Base-by-base conservation (phyloP, 2,113 vertebrate genomes). In the Myrmophylax atrothorax region DNA sequence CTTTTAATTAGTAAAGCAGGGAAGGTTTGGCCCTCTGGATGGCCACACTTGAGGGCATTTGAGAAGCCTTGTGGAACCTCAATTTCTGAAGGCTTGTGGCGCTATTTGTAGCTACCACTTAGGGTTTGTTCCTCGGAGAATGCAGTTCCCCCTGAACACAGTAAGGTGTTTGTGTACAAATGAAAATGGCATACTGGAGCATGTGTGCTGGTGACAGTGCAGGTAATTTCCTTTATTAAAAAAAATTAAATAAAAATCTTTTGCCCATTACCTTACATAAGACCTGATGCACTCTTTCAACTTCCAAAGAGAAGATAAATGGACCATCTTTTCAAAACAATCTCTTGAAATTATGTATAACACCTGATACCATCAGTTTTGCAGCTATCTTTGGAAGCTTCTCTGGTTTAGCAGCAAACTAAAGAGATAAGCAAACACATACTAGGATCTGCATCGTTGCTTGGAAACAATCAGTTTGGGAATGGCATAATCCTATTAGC, bases 381-480 rank as follows among this genome's bases (percentile, higher is more conserved):
- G 20, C 69, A 80, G 86, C 77, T 95, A 82, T 96, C 90, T 96
- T 94, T 89, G 75, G 80, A 87, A 95, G 87, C 80, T 63, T 82
- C 84, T 87, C 58, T 87, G 84, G 62, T 94, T 85, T 49, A 92
- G 92, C 87, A 89, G 84, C 74, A 77, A 92, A 90, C 84, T 87
- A 52, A 90, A 88, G 87, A 94, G 91, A 95, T 94, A 96, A 95
- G 94, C 90, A 93, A 94, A 96, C 84, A 87, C 26, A 35, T 63
- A 82, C 38, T 29, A 85, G 47, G 38, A 89, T 96, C 91, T 94
- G 94, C 95, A 94, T 93, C 42, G 93, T 98, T 98, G 97, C 97
- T 96, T 97, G 83, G 97, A 97, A 97, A 98, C 97, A 97, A 91
- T 89, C 46, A 79, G 91, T 88, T 90, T 87, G 95, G 82, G 96